Conservation (phyloP, 2,797 vertebrate genomes). For the Protonibea diacanthus region DNA sequence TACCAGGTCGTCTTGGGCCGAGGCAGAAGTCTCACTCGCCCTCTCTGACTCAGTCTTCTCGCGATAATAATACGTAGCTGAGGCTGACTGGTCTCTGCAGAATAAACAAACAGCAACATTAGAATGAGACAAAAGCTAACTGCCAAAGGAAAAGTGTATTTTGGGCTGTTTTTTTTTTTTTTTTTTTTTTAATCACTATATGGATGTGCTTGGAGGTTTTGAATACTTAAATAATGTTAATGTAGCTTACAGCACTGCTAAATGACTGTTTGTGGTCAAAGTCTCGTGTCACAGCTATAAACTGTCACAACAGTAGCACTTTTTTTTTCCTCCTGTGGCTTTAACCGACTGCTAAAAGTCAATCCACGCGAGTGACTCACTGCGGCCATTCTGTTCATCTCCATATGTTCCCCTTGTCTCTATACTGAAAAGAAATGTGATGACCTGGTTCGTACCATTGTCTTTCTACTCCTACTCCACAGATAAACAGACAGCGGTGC, state of each 20-base stretch:
- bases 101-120: neutral
- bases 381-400: conserved; percentile 77
- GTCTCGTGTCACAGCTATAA: conserved; percentile 6
- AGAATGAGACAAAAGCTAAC: neutral
- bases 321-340: conserved; percentile 21
- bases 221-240: too few species aligned
- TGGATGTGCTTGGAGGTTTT: neutral
- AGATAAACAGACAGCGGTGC: conserved; percentile 67
- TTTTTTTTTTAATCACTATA: too few species aligned
- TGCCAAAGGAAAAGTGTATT: neutral
- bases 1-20: conserved; percentile 69
- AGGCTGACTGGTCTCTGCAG: conserved; percentile 91
- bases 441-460: conserved; percentile 84
- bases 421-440: conserved; percentile 86
- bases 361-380: conserved; percentile 19
- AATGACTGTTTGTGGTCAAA: neutral
- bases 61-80: conserved; percentile 90
- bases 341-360: conserved; percentile 25
- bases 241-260: neutral
- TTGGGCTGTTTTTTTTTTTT: too few species aligned
- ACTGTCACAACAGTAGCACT: conserved; percentile 12
- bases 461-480: conserved; percentile 76
- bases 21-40: conserved; percentile 26
- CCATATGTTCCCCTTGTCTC: conserved; percentile 72
- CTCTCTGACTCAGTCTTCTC: conserved; percentile 74